Evolutionary conservation across 2,888 invertebrate species (phyloP), one percentile per base, ranked within the genome.

Genomic region (Luperina nickerlii): DNA sequence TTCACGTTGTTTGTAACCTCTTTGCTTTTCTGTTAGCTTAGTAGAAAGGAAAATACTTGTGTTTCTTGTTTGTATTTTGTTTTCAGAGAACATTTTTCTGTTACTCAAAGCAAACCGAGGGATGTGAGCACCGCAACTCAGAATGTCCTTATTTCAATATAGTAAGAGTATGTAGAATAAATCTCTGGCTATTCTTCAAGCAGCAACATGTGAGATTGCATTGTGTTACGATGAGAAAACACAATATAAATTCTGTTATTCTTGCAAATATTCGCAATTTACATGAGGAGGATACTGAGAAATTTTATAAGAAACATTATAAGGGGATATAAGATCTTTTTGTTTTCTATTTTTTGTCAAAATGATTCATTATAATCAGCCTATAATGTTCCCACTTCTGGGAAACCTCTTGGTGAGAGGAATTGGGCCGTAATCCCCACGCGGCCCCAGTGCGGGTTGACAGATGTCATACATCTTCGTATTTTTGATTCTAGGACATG

Each of bases 81-180:
- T 72, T 68, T 18, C 24, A 20, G n/a, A 15, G 7, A 69, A 81
- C n/a, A 48, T 66, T 66, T 54, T 84, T 62, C 45, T 65, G 57
- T 71, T 32, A 51, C 48, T 42, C 20, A 54, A 73, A 73, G 54
- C 54, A 62, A 82, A 51, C 70, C 66, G 27, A 57, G 65, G 18
- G 38, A 85, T 81, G 63, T 27, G 54, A 13, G 15, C n/a, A 74
- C n/a, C 73, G 60, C 65, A 24, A 45, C 20, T 51, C 38, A 54
- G 68, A 66, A 66, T 66, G 65, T 75, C 24, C 51, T 70, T 71
- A 75, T 73, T 86, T 72, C 65, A 62, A 82, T 73, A 65, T 54
- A 38, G 13, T 48, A 65, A 9, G 54, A 71, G n/a, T 63, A 27
- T 45, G 62, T 71, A 32, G 15, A 42, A 63, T 32, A 57, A 27